A percentile compares a stretch with the other conserved stretches of the same genome.
Conservation (phyloP, 2,113 vertebrate genomes). For the Neolamprologus falcicula region DNA sequence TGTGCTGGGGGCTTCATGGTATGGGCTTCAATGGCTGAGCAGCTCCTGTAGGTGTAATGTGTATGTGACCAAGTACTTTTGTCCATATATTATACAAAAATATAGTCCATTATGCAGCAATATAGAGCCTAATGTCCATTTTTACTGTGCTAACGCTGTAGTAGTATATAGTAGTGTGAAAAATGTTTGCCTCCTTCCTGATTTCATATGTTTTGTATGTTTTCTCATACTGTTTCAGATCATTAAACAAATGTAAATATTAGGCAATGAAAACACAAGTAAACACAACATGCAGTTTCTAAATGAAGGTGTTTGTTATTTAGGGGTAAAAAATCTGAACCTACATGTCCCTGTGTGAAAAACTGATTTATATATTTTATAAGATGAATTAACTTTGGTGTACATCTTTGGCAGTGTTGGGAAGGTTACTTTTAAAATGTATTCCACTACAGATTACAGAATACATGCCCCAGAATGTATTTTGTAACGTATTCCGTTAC, state of each 20-base stretch:
- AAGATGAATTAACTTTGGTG: not conserved
- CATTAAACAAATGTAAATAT: not conserved
- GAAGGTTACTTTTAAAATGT: not conserved
- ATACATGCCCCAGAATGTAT: not conserved
- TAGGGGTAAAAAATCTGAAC: not conserved
- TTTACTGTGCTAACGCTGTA: not conserved
- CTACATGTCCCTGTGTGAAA: not conserved
- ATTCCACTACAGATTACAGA: not conserved
- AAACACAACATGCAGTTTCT: not conserved
- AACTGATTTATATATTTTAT: not conserved
- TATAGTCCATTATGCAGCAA: not conserved
- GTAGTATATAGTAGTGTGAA: not conserved
- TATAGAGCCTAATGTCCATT: not conserved
- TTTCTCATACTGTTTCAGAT: not conserved
- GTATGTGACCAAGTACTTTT: not conserved
- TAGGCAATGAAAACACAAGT: not conserved
- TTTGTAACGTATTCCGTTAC: fast-evolving
- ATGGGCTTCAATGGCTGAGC: not conserved
- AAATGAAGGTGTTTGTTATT: not conserved
- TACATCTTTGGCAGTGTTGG: not conserved
- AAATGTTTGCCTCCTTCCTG: not conserved
- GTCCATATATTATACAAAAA: not conserved
- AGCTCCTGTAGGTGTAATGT: not conserved
- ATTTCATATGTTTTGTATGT: not conserved
- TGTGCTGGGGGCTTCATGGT: not conserved